A percentile compares a stretch with the other conserved stretches of the same genome.
Evolutionary conservation across 2,888 invertebrate genomes (phyloP).

Genomic region (Drosophila picticornis): DNA sequence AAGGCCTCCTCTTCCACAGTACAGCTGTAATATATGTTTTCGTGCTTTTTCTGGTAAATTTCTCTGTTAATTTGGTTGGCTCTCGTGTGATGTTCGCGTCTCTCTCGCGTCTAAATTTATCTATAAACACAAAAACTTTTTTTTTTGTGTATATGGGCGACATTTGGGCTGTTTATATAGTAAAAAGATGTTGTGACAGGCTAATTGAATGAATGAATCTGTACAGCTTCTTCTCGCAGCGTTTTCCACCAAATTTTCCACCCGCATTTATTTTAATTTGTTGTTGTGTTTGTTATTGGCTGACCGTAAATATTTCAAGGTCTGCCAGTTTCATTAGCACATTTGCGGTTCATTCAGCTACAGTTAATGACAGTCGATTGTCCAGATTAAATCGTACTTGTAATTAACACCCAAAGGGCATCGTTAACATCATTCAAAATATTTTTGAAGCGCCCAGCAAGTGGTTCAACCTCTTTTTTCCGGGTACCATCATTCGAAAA

Average conservation of each 20-base stretch:
- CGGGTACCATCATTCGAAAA: slow-evolving; percentile 47
- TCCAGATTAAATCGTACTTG: slow-evolving; percentile 71
- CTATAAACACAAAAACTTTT: slow-evolving; percentile 57
- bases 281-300: not conserved
- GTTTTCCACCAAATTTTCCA: slow-evolving; percentile 46
- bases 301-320: slow-evolving; percentile 53
- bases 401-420: slow-evolving; percentile 82
- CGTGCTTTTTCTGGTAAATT: slow-evolving; percentile 33
- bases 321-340: slow-evolving; percentile 68
- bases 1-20: not conserved
- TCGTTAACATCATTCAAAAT: slow-evolving; percentile 78
- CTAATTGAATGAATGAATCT: slow-evolving; percentile 71
- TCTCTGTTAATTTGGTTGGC: slow-evolving; percentile 14
- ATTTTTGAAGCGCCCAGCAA: slow-evolving; percentile 46
- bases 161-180: slow-evolving; percentile 50
- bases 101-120: slow-evolving; percentile 66
- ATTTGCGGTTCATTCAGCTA: slow-evolving; percentile 62
- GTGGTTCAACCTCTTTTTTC: slow-evolving; percentile 44
- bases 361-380: slow-evolving; percentile 75
- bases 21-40: slow-evolving; percentile 19
- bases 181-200: slow-evolving; percentile 56
- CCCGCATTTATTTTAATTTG: slow-evolving; percentile 6
- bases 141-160: slow-evolving; percentile 32
- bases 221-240: slow-evolving; percentile 27
- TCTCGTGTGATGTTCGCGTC: slow-evolving; percentile 23